Conservation (phyloP, 2,888 invertebrate genomes). For the Noctuana brunneofusca region DNA sequence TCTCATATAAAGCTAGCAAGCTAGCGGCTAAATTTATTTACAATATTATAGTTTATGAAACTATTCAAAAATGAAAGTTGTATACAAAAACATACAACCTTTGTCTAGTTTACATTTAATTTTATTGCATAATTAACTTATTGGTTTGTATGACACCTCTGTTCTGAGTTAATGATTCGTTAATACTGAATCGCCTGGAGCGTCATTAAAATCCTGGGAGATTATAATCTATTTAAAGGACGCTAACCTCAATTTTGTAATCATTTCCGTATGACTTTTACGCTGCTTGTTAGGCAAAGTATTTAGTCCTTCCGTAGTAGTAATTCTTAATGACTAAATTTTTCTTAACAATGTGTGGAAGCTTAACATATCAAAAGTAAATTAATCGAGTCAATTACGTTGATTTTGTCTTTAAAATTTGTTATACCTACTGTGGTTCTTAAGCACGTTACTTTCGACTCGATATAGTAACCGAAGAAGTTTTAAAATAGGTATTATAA, state of each 20-base stretch:
- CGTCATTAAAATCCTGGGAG: conserved; percentile 5
- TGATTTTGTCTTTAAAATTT: too few relatives aligned
- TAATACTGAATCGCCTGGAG: not conserved
- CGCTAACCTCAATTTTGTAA: conserved; percentile 6
- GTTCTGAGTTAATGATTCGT: not conserved
- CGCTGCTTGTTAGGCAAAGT: not conserved
- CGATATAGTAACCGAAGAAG: too few relatives aligned
- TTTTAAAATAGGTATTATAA: too few relatives aligned
- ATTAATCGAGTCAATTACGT: too few relatives aligned
- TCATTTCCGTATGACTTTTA: not conserved
- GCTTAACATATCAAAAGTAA: too few relatives aligned
- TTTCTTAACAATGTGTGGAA: too few relatives aligned
- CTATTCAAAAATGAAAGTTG: too few relatives aligned
- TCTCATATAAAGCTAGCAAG: not conserved
- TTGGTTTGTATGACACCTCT: not conserved
- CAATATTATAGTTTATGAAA: too few relatives aligned
- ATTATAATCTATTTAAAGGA: not conserved
- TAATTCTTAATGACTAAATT: not conserved
- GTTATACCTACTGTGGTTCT: too few relatives aligned
- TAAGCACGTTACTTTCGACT: too few relatives aligned
- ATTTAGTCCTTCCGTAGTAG: not conserved
- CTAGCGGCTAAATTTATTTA: too few relatives aligned
- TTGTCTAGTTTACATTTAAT: not conserved
- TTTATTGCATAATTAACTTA: not conserved
- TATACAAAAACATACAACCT: not conserved